Evolutionary conservation across 2,113 vertebrate genomes (phyloP).

Genomic region (Drymodes brunneopygia): DNA sequence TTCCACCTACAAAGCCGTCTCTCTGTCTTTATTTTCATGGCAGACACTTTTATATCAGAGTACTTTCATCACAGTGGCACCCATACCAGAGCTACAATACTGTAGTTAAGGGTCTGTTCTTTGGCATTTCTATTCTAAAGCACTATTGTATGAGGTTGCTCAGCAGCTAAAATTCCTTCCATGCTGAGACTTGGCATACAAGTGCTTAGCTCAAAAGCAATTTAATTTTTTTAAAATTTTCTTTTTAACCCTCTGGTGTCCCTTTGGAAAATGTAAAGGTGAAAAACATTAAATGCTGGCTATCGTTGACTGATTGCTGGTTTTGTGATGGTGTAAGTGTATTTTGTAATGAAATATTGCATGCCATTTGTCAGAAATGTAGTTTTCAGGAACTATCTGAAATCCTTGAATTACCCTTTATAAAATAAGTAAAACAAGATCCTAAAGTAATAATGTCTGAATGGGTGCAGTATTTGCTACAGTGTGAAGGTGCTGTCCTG

Average conservation of each 20-base stretch:
- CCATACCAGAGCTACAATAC: constrained; percentile 68
- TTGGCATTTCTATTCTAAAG: constrained; percentile 67
- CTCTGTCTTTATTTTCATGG: constrained; percentile 68
- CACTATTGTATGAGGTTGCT: constrained; percentile 68
- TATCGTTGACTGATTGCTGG: not conserved
- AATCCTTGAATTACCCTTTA: not conserved
- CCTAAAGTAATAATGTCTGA: not conserved
- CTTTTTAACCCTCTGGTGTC: constrained; percentile 1
- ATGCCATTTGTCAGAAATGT: not conserved
- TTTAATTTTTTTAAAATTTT: constrained; percentile 60
- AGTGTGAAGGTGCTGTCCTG: not conserved
- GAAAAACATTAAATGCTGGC: not conserved
- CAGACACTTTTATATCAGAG: constrained; percentile 71
- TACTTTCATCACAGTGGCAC: constrained; percentile 71
- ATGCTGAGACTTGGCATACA: constrained; percentile 68
- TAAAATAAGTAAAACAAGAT: not conserved
- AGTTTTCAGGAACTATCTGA: not conserved
- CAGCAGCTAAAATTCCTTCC: constrained; percentile 69
- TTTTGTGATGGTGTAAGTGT: not conserved
- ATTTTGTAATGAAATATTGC: not conserved
- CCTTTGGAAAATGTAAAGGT: constrained; percentile 10
- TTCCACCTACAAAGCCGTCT: constrained; percentile 68
- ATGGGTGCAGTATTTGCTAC: not conserved
- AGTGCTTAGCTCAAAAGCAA: constrained; percentile 55
- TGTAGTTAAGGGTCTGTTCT: constrained; percentile 70